phyloP scores from a whole-genome alignment of 2,113 vertebrate genomes.

The Callipepla squamata region DNA sequence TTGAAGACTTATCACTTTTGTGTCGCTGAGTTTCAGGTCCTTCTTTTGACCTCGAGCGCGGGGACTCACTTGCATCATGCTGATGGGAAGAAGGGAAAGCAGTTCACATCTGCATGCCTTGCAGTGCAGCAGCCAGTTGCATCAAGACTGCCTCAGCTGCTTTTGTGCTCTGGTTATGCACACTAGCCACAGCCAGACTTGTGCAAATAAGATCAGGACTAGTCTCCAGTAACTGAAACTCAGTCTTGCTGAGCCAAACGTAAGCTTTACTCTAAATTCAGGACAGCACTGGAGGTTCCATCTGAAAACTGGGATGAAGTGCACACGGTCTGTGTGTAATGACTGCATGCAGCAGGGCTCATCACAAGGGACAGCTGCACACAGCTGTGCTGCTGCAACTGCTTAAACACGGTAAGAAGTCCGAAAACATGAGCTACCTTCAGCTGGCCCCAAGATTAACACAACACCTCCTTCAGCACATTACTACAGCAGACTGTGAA shows the following conservation, averaged over 20 bases:
- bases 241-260: not conserved
- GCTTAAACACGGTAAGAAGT: not conserved
- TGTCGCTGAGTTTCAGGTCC: slow-evolving; percentile 82
- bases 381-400: not conserved
- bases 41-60: slow-evolving; percentile 81
- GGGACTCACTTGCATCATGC: slow-evolving; percentile 70
- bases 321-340: not conserved
- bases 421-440: not conserved
- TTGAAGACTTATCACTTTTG: slow-evolving; percentile 81
- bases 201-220: not conserved
- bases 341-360: not conserved
- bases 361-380: not conserved
- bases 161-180: not conserved
- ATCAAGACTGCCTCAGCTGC: not conserved
- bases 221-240: not conserved
- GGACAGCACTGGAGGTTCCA: not conserved
- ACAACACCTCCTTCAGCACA: not conserved
- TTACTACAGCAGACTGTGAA: not conserved
- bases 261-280: not conserved
- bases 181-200: not conserved
- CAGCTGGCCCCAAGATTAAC: not conserved
- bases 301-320: rapidly evolving
- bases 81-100: not conserved
- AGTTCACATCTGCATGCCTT: not conserved
- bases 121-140: not conserved